Evolutionary conservation across 1,140 invertebrate species (phyloP).

Genomic region (Bathynomus jamesi): DNA sequence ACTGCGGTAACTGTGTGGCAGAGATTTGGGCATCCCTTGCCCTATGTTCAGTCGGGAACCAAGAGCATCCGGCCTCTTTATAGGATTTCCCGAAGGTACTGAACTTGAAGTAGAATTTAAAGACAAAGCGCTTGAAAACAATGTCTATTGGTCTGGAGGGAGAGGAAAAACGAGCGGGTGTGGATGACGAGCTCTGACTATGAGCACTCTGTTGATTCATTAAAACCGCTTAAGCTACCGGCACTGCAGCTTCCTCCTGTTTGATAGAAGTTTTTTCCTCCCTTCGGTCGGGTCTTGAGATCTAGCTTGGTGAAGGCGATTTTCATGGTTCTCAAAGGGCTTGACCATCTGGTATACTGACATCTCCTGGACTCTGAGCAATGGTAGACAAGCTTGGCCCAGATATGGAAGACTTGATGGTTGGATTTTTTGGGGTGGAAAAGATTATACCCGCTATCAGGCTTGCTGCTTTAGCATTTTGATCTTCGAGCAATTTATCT

Average conservation of each 20-base stretch:
- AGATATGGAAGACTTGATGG: conserved; percentile 17
- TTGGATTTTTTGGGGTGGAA: conserved; percentile 20
- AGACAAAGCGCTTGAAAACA: not conserved
- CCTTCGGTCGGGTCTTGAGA: conserved; percentile 22
- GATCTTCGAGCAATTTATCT: not conserved
- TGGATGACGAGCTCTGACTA: conserved; percentile 14
- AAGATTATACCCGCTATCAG: conserved; percentile 26
- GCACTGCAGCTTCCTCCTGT: conserved; percentile 29
- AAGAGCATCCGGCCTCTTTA: conserved; percentile 25
- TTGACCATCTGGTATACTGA: conserved; percentile 28
- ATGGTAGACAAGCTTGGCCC: conserved; percentile 17
- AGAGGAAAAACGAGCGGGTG: conserved; percentile 28
- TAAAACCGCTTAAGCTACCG: conserved; percentile 27
- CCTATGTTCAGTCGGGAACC: conserved; percentile 14
- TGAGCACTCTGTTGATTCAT: conserved; percentile 2
- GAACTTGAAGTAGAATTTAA: not conserved
- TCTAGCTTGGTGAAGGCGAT: conserved; percentile 25
- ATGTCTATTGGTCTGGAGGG: conserved; percentile 20
- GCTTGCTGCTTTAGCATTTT: conserved; percentile 8
- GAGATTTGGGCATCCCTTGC: conserved; percentile 24
- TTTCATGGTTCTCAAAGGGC: conserved; percentile 32
- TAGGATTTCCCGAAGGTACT: not conserved
- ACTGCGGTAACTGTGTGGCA: conserved; percentile 31
- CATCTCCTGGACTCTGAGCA: conserved; percentile 16
- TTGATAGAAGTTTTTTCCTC: conserved; percentile 25